These are phyloP conservation scores for Drosophila jambulina DNA, from an alignment of 1,140 invertebrate species.

Conservation along the genomic window DNA sequence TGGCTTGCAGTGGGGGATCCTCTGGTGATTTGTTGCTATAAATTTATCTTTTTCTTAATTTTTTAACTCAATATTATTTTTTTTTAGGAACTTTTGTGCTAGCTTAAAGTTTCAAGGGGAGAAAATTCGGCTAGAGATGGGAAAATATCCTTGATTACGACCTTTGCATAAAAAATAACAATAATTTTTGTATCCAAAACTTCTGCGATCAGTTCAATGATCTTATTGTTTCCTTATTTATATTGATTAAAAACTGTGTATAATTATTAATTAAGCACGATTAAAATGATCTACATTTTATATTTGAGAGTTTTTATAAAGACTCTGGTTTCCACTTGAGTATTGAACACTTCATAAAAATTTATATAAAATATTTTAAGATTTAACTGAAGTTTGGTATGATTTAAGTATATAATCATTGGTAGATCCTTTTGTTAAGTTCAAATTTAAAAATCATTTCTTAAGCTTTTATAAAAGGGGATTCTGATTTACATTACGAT, in stretches of 20 bases:
- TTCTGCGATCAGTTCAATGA: too few relatives aligned
- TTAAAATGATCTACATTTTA: neutral
- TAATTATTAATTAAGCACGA: neutral
- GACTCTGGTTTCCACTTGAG: neutral
- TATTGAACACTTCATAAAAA: neutral
- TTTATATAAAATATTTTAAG: too few relatives aligned
- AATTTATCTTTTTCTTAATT: neutral
- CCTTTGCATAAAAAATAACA: neutral
- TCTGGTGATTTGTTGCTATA: neutral
- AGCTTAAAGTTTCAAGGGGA: neutral
- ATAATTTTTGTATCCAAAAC: too few relatives aligned
- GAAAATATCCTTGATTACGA: neutral
- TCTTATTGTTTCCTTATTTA: too few relatives aligned
- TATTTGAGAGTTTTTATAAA: neutral
- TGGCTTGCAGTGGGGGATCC: too few relatives aligned
- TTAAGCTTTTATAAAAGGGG: too few relatives aligned
- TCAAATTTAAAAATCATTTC: too few relatives aligned
- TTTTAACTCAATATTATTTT: neutral
- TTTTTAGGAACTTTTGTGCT: neutral
- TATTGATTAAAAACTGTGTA: neutral
- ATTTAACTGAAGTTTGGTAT: neutral
- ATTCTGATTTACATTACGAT: too few relatives aligned
- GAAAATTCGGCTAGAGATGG: neutral
- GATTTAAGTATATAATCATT: neutral
- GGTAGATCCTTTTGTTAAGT: too few relatives aligned